Evolutionary conservation across 2,888 invertebrate species (phyloP).

Genomic region (Pedicia rivosa): DNA sequence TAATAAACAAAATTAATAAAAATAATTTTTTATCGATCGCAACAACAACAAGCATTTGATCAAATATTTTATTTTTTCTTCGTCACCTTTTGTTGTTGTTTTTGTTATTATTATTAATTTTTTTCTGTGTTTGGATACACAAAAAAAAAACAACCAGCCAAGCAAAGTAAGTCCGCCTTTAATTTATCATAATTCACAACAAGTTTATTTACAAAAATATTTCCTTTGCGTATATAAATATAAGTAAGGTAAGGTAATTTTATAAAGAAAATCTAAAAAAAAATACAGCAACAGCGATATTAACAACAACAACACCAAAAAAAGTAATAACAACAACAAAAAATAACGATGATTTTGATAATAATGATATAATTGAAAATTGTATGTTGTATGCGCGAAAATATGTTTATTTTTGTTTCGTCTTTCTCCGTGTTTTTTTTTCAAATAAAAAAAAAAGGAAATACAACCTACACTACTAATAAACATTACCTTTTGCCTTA

Average conservation of each 20-base stretch:
- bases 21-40: no score
- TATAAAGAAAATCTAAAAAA: neutral
- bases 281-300: neutral
- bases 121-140: no score
- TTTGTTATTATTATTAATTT: no score
- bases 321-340: neutral
- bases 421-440: neutral
- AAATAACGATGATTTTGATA: neutral
- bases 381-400: conserved; percentile 5
- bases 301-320: neutral
- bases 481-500: no score
- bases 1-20: no score
- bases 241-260: neutral
- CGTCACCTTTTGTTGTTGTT: no score
- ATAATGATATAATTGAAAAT: conserved; percentile 7
- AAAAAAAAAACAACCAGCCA: no score
- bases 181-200: neutral
- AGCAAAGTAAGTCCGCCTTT: neutral
- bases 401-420: no score
- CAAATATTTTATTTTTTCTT: no score
- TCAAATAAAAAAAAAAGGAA: no score
- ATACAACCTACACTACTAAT: no score
- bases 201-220: neutral
- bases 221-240: neutral
- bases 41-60: no score